Evolutionary conservation across 2,888 invertebrate species (phyloP).

Genomic region (Camptogramma bilineatum): DNA sequence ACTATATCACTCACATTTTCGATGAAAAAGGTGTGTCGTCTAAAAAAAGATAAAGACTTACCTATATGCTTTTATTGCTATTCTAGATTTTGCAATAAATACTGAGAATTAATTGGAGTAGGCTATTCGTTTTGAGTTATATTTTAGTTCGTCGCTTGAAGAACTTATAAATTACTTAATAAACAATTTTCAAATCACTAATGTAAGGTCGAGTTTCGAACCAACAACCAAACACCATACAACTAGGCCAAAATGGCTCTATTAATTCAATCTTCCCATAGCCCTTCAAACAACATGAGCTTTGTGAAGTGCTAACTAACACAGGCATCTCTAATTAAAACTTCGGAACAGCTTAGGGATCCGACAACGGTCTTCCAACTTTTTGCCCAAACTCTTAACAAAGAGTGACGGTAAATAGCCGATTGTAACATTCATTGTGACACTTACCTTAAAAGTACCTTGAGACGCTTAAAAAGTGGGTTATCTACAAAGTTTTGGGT

Average conservation of each 20-base stretch:
- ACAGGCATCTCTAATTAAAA: conserved; percentile 66
- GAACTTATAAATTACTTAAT: too few relatives aligned
- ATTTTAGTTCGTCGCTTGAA: too few relatives aligned
- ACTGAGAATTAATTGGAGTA: too few relatives aligned
- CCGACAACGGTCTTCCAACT: conserved; percentile 47
- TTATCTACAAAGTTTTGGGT: neutral
- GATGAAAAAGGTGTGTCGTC: too few relatives aligned
- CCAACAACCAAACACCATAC: neutral
- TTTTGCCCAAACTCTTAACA: conserved; percentile 48
- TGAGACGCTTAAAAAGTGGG: neutral
- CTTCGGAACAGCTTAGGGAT: conserved; percentile 50
- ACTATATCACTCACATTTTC: too few relatives aligned
- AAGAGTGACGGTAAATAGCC: conserved; percentile 37
- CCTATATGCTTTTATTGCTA: too few relatives aligned
- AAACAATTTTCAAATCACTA: too few relatives aligned
- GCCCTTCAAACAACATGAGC: conserved; percentile 29
- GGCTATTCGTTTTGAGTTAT: too few relatives aligned
- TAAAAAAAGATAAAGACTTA: too few relatives aligned
- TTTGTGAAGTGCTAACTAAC: conserved; percentile 46
- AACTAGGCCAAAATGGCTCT: neutral
- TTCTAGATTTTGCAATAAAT: too few relatives aligned
- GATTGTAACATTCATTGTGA: conserved; percentile 27
- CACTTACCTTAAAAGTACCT: neutral
- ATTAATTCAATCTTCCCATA: conserved; percentile 24
- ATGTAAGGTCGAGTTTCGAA: neutral